Percentiles rank a stretch among this genome's conserved stretches.
Evolutionary conservation across 2,113 vertebrate genomes (phyloP).

Genomic region (Gymnarchus niloticus): DNA sequence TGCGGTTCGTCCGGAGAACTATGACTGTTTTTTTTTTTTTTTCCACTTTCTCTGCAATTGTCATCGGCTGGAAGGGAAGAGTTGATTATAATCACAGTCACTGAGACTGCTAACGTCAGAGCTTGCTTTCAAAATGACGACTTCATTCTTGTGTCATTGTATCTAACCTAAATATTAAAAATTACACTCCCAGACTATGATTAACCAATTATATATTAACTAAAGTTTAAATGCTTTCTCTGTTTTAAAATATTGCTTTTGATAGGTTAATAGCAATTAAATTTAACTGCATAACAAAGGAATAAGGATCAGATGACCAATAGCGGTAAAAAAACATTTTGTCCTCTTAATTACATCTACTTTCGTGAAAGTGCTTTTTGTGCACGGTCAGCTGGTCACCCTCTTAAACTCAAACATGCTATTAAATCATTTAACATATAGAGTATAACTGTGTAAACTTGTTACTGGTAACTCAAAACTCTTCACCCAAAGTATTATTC

Average conservation of each 20-base stretch:
- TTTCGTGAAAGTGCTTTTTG: no score
- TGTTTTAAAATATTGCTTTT: neutral
- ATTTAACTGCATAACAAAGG: neutral
- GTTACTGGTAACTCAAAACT: no score
- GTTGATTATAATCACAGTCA: no score
- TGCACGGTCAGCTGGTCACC: no score
- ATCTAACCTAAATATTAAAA: neutral
- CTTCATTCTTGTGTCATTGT: neutral
- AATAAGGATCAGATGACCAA: neutral
- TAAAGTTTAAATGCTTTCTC: neutral
- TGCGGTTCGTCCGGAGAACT: neutral
- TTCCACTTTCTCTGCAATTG: neutral
- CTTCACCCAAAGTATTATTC: no score
- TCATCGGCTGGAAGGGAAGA: neutral
- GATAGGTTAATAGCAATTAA: neutral
- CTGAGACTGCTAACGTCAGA: neutral
- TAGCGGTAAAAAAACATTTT: neutral
- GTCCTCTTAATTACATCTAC: neutral
- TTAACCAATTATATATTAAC: neutral
- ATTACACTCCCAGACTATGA: neutral
- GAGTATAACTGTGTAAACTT: no score
- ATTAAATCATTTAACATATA: no score
- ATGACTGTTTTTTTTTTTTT: neutral
- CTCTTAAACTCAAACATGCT: no score
- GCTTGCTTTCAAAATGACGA: neutral